Conservation (phyloP, 53 echinoderm and acorn worm genomes). For the Paelopatides confundens region DNA sequence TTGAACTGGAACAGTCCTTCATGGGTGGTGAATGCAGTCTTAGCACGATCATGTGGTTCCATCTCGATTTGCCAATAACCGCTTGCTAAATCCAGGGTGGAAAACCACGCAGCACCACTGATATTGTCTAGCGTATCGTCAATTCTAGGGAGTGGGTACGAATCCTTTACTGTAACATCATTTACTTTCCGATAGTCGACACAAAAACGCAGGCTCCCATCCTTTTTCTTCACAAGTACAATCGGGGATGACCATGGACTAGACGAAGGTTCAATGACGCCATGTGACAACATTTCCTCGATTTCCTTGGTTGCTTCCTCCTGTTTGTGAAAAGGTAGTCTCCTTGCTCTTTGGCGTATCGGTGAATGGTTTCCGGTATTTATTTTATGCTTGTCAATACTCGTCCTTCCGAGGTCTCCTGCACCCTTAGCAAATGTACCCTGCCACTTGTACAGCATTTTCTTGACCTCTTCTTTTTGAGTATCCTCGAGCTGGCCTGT, state of each 20-base stretch:
- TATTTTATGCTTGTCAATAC: neutral
- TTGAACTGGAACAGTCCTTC: constrained; percentile 12
- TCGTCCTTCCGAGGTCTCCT: constrained; percentile 13
- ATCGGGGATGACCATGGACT: constrained; percentile 16
- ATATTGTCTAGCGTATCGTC: constrained; percentile 12
- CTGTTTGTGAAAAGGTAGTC: constrained; percentile 8
- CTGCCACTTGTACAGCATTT: neutral
- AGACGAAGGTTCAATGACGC: neutral
- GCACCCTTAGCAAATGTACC: constrained; percentile 6
- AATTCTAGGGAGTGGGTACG: constrained; percentile 18
- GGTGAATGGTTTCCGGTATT: neutral
- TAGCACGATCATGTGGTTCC: neutral
- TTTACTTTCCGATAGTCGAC: constrained; percentile 9
- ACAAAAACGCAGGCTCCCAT: neutral
- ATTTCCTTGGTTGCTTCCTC: constrained; percentile 1
- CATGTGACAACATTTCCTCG: neutral
- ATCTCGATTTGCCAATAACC: constrained; percentile 32
- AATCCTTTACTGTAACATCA: constrained; percentile 8
- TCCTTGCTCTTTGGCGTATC: neutral
- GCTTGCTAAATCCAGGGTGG: constrained; percentile 4
- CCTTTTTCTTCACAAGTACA: neutral
- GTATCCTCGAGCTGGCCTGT: neutral
- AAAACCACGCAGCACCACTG: constrained; percentile 6
- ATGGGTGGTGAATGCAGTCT: constrained; percentile 23
- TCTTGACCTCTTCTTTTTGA: constrained; percentile 19